Conservation (phyloP, 1,140 invertebrate genomes). For the Drosophila watanabei region DNA sequence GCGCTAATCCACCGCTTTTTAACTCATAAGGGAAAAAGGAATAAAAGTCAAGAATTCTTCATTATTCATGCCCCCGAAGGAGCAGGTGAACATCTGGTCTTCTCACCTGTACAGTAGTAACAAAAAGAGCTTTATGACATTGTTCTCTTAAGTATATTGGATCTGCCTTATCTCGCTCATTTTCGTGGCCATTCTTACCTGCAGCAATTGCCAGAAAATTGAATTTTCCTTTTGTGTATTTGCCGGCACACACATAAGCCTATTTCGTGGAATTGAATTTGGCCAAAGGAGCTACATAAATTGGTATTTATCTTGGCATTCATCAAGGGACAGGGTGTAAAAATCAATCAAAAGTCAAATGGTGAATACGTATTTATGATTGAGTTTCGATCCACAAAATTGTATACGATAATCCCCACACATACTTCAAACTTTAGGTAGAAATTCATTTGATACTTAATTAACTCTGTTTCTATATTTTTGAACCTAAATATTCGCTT, state of each 20-base stretch:
- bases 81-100: constrained; percentile 6
- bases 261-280: constrained; percentile 43
- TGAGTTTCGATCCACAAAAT: constrained; percentile 5
- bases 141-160: constrained; percentile 8
- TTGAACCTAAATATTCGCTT: constrained; percentile 16
- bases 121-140: constrained; percentile 21
- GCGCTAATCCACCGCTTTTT: neutral
- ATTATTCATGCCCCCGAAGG: neutral
- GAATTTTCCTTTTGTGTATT: constrained; percentile 26
- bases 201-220: constrained; percentile 21
- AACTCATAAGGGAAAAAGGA: neutral
- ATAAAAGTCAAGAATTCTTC: neutral
- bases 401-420: neutral
- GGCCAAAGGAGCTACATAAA: constrained; percentile 6
- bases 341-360: constrained; percentile 30
- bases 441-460: neutral
- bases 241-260: constrained; percentile 16
- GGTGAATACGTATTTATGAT: constrained; percentile 5
- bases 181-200: neutral
- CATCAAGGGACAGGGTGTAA: neutral
- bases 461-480: neutral
- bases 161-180: neutral
- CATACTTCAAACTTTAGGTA: neutral
- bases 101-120: neutral
- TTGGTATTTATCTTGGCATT: constrained; percentile 17